These are phyloP conservation scores for Pandion haliaetus DNA, from an alignment of 2,113 vertebrate species.

Conservation along the genomic window DNA sequence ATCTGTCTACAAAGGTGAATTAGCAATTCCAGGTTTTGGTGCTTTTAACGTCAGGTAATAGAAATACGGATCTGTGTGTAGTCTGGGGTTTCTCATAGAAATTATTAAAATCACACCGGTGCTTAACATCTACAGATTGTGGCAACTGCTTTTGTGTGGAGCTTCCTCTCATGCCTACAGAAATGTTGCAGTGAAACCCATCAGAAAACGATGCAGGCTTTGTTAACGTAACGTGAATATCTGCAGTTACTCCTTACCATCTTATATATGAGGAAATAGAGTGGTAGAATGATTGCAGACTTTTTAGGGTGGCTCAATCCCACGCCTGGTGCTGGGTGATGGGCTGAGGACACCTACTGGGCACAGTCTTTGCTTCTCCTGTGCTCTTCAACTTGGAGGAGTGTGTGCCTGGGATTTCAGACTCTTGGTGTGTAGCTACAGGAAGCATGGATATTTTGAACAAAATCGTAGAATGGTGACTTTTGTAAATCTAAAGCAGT, in stretches of 20 bases:
- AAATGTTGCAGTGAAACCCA: fast-evolving
- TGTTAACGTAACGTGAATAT: fast-evolving
- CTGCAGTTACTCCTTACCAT: background rate
- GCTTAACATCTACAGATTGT: background rate
- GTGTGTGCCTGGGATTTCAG: background rate
- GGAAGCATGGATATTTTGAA: fast-evolving
- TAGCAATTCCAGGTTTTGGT: background rate
- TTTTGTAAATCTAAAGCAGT: background rate
- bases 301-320: background rate
- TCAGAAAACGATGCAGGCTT: fast-evolving
- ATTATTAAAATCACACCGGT: fast-evolving
- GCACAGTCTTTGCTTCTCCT: background rate
- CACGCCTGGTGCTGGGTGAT: background rate
- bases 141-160: background rate
- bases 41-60: background rate
- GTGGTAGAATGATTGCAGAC: fast-evolving
- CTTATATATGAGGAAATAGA: fast-evolving
- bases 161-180: fast-evolving
- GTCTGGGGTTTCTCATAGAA: background rate
- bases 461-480: fast-evolving
- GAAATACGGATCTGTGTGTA: background rate
- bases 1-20: background rate
- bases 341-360: slow-evolving; percentile 36
- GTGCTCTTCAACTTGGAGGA: fast-evolving
- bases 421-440: background rate